Evolutionary conservation across 2,888 invertebrate species (phyloP), one percentile per base, ranked within the genome.

Genomic region (Drosophila heteroneura): DNA sequence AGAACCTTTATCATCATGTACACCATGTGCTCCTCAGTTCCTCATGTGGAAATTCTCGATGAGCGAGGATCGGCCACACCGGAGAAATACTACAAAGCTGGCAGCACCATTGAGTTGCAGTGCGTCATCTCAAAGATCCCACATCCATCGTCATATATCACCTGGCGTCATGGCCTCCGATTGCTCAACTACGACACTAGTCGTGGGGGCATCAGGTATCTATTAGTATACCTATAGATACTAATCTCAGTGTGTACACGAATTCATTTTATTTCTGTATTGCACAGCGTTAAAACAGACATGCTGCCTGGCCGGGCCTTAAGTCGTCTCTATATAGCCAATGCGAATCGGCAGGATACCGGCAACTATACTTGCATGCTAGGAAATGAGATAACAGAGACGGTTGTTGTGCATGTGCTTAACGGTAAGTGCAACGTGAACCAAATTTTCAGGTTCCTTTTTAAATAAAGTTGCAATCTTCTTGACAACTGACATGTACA

Each of bases 31-130:
- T 39, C 14, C 10, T 16, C 4, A 97, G 97, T 97, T 92, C 97
- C 97, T 89, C 96, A 96, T 92, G 96, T 97, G 88, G 96, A 96
- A 91, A 97, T 97, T 83, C 95, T 96, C 56, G 97, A 97, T 92
- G 97, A 97, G 89, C 95, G 96, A 82, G 97, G 97, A 22, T 95
- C 96, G 39, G 95, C 96, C 47, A 95, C 96, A 0, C 95, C 95
- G 75, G 97, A 97, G 94, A 97, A 97, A 94, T 96, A 96, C 93
- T 97, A 97, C 94, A 97, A 97, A 92, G 96, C 96, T 83, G 97
- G 97, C 39, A 96, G 96, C 82, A 97, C 97, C 83, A 96, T 97
- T 89, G 97, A 97, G 92, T 94, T 97, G 69, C 95, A 96, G 85
- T 97, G 97, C 92, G 95, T 96, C 83, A 96, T 97, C 92, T 96